Evolutionary conservation across 2,113 vertebrate genomes (phyloP).

Genomic region (Bagarius yarrelli): DNA sequence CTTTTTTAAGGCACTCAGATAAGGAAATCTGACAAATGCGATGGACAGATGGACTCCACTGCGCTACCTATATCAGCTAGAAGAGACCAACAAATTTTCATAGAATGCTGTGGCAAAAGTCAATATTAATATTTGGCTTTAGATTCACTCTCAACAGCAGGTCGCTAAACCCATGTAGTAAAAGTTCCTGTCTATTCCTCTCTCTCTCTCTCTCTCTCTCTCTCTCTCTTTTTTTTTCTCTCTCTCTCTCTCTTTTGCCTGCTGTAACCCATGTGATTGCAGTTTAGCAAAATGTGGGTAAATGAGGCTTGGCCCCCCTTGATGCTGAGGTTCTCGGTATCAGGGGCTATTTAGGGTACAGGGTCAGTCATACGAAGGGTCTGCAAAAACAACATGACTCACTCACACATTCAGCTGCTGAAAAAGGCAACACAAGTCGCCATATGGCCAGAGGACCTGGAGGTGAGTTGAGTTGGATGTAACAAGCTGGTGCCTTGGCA

Average conservation of each 20-base stretch:
- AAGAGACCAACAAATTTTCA: too few relatives aligned
- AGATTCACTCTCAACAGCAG: constrained; percentile 19
- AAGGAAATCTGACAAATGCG: too few relatives aligned
- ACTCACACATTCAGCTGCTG: constrained; percentile 5
- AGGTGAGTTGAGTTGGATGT: background rate
- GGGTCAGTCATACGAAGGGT: constrained; percentile 40
- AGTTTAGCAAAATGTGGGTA: constrained; percentile 36
- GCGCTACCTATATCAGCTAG: too few relatives aligned
- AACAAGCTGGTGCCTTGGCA: constrained; percentile 9
- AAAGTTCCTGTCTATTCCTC: background rate
- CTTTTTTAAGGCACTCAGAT: too few relatives aligned
- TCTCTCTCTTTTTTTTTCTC: background rate
- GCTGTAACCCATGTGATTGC: constrained; percentile 27
- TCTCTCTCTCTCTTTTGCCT: background rate
- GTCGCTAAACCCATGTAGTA: background rate
- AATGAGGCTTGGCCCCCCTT: constrained; percentile 38
- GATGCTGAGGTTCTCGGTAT: constrained; percentile 25
- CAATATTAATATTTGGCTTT: background rate
- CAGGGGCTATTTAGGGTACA: constrained; percentile 37
- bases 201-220: background rate
- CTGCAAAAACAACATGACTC: constrained; percentile 25
- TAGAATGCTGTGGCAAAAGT: background rate
- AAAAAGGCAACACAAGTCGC: background rate
- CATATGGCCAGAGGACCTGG: background rate
- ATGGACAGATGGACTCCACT: too few relatives aligned